phyloP scores from a whole-genome alignment of 2,797 vertebrate genomes.

The Borostomias antarcticus region DNA sequence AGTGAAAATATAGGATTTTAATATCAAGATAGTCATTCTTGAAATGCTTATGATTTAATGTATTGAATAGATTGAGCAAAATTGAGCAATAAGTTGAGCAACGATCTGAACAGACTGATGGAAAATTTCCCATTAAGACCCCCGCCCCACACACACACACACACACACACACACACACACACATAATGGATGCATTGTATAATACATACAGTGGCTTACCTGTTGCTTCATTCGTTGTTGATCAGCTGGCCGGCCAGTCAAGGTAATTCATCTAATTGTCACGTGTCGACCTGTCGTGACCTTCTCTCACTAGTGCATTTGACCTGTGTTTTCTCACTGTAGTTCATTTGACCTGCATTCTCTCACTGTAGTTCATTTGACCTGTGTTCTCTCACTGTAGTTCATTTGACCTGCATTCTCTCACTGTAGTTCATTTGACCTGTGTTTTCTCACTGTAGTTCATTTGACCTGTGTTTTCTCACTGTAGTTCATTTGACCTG shows the following conservation, averaged over 20 bases:
- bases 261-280: background rate
- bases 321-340: slow-evolving; percentile 37
- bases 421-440: slow-evolving; percentile 54
- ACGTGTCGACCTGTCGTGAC: slow-evolving; percentile 21
- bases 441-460: slow-evolving; percentile 8
- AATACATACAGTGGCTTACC: background rate
- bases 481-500: slow-evolving; percentile 52
- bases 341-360: slow-evolving; percentile 37
- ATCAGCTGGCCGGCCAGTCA: background rate
- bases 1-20: background rate
- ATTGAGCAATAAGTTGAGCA: too few relatives aligned
- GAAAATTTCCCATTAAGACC: background rate
- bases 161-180: background rate
- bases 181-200: background rate
- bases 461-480: too few relatives aligned
- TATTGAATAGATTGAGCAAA: too few relatives aligned
- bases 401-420: too few relatives aligned
- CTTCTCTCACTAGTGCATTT: too few relatives aligned
- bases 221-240: background rate
- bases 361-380: too few relatives aligned
- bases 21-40: too few relatives aligned
- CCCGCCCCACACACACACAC: too few relatives aligned
- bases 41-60: background rate
- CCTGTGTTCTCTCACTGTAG: slow-evolving; percentile 27
- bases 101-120: background rate